A percentile compares a stretch with the other conserved stretches of the same genome.
Conservation (phyloP, 2,888 invertebrate species). For the Dilophus febrilis region DNA sequence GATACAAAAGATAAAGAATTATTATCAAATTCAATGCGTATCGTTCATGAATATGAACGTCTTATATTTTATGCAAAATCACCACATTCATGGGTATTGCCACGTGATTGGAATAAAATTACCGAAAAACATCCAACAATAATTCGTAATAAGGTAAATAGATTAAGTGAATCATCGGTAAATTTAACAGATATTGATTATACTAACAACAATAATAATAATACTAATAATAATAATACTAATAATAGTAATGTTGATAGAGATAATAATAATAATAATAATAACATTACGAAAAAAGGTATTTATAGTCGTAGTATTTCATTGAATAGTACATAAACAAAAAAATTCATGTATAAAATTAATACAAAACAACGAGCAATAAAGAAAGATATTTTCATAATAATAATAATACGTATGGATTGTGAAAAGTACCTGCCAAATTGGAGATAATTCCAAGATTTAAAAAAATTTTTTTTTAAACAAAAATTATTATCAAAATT, state of each 20-base stretch:
- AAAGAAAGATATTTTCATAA: too few relatives aligned
- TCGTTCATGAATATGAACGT: conserved; percentile 27
- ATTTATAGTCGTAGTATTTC: conserved; percentile 5
- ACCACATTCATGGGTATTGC: conserved; percentile 28
- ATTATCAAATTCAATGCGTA: conserved; percentile 18
- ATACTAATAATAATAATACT: neutral
- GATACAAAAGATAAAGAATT: conserved; percentile 14
- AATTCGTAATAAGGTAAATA: conserved; percentile 30
- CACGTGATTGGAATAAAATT: conserved; percentile 26
- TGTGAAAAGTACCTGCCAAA: too few relatives aligned
- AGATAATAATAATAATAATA: conserved; percentile 1
- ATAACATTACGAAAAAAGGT: neutral
- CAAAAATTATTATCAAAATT: too few relatives aligned
- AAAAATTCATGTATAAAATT: too few relatives aligned
- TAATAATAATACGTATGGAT: too few relatives aligned
- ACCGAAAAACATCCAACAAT: conserved; percentile 25
- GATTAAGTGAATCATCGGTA: too few relatives aligned
- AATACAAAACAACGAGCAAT: too few relatives aligned
- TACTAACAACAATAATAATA: conserved; percentile 8
- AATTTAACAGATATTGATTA: conserved; percentile 5
- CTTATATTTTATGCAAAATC: conserved; percentile 27
- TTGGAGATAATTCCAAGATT: too few relatives aligned
- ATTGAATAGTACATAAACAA: too few relatives aligned
- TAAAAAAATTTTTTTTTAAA: too few relatives aligned
- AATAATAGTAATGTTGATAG: neutral